phyloP scores from a whole-genome alignment of 2,888 invertebrate genomes.

The Boloria euphrosyne region DNA sequence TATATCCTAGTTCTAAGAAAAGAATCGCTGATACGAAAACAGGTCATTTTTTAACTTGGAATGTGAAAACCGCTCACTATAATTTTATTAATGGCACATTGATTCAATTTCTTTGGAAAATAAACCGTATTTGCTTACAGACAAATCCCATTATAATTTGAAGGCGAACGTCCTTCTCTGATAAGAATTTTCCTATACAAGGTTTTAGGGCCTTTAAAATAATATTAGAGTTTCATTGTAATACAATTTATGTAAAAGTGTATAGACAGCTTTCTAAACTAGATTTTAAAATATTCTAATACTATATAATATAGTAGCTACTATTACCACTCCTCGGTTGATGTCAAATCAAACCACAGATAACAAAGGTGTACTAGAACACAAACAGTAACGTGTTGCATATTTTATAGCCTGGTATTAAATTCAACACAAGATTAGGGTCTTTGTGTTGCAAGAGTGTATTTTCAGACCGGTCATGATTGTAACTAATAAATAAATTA shows the following conservation, averaged over 20 bases:
- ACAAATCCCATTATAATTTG: slow-evolving; percentile 5
- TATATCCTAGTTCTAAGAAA: slow-evolving; percentile 8
- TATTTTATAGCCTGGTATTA: slow-evolving; percentile 21
- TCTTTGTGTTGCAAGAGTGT: slow-evolving; percentile 23
- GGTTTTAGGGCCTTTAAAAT: slow-evolving; percentile 17
- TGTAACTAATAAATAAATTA: slow-evolving; percentile 11
- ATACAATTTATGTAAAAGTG: neutral
- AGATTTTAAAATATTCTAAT: neutral
- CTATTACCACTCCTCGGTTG: slow-evolving; percentile 12
- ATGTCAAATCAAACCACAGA: slow-evolving; percentile 24
- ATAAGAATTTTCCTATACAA: slow-evolving; percentile 19
- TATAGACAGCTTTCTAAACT: neutral
- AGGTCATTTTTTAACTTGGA: slow-evolving; percentile 16
- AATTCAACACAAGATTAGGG: slow-evolving; percentile 29
- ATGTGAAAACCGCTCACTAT: slow-evolving; percentile 19
- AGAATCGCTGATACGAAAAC: slow-evolving; percentile 20
- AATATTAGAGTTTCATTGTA: neutral
- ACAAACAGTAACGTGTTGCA: slow-evolving; percentile 26
- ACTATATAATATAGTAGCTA: neutral
- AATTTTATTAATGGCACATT: slow-evolving; percentile 10
- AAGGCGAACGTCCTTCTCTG: slow-evolving; percentile 1
- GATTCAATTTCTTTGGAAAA: neutral
- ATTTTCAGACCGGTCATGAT: slow-evolving; percentile 20
- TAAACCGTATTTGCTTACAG: neutral
- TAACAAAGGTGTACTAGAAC: slow-evolving; percentile 24